These are phyloP conservation scores for Pristionchus arcanus DNA, from an alignment of 2,888 invertebrate genomes.

Conservation along the genomic window DNA sequence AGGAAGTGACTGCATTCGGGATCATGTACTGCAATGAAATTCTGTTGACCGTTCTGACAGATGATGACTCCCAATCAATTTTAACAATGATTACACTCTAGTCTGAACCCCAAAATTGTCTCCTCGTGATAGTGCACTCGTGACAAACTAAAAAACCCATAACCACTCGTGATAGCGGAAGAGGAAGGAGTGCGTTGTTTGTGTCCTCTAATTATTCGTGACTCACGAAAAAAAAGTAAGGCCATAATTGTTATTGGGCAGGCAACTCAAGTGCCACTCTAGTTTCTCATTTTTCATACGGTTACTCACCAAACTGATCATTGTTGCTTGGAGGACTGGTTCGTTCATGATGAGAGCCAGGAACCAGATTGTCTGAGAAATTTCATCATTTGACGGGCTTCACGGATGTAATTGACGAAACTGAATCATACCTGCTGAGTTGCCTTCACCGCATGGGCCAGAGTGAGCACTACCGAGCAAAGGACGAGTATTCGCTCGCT, in stretches of 20 bases:
- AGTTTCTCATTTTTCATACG: too few relatives aligned
- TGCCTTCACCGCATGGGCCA: constrained; percentile 1
- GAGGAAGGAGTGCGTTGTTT: not conserved
- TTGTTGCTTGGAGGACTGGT: not conserved
- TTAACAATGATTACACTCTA: too few relatives aligned
- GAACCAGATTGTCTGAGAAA: constrained; percentile 3
- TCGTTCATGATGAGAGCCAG: not conserved
- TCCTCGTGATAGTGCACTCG: not conserved
- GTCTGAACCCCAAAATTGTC: not conserved
- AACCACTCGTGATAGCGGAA: not conserved
- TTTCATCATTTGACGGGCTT: not conserved
- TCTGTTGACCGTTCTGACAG: too few relatives aligned
- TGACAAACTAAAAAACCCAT: not conserved
- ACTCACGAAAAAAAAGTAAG: too few relatives aligned
- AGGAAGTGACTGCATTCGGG: constrained; percentile 9
- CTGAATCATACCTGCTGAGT: constrained; percentile 10
- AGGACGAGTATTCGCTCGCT: not conserved
- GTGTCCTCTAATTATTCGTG: not conserved
- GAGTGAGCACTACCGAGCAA: not conserved
- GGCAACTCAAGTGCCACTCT: too few relatives aligned
- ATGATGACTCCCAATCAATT: too few relatives aligned
- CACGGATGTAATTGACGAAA: not conserved
- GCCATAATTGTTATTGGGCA: not conserved
- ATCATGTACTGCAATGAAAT: constrained; percentile 4
- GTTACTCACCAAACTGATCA: not conserved